These are phyloP conservation scores for Lypha dubia DNA, from an alignment of 2,888 invertebrate species.

Conservation along the genomic window DNA sequence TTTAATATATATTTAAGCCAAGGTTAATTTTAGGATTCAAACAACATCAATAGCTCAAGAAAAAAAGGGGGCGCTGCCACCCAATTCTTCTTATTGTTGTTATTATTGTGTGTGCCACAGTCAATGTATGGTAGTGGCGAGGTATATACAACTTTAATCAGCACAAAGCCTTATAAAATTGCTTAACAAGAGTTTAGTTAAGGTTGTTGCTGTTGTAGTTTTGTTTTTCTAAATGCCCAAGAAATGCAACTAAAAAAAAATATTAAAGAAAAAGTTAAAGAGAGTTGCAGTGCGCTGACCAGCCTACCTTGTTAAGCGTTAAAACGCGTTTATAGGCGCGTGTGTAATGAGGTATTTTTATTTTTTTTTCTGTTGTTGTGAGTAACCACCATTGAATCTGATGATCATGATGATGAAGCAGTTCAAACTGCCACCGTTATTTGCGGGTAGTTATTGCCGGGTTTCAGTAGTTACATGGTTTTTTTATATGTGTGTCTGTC, in stretches of 20 bases:
- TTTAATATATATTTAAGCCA: conserved; percentile 57
- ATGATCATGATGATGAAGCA: conserved; percentile 48
- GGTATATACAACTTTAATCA: conserved; percentile 15
- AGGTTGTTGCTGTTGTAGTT: too few relatives aligned
- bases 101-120: too few relatives aligned
- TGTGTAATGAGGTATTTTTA: conserved; percentile 55
- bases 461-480: conserved; percentile 18
- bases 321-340: conserved; percentile 71
- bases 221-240: conserved; percentile 21
- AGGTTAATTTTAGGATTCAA: conserved; percentile 57
- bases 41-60: background rate
- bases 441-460: conserved; percentile 26
- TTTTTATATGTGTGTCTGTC: too few relatives aligned
- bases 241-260: conserved; percentile 31
- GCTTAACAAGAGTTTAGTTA: conserved; percentile 65
- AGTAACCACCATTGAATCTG: conserved; percentile 5
- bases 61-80: conserved; percentile 67
- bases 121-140: background rate
- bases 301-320: conserved; percentile 74
- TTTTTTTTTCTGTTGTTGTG: conserved; percentile 10
- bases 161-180: conserved; percentile 65
- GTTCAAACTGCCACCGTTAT: conserved; percentile 68
- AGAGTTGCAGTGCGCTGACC: conserved; percentile 40
- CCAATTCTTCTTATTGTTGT: conserved; percentile 61
- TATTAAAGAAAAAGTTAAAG: conserved; percentile 56